Evolutionary conservation across 2,888 invertebrate species (phyloP).

Genomic region (Oeneis ivallda): DNA sequence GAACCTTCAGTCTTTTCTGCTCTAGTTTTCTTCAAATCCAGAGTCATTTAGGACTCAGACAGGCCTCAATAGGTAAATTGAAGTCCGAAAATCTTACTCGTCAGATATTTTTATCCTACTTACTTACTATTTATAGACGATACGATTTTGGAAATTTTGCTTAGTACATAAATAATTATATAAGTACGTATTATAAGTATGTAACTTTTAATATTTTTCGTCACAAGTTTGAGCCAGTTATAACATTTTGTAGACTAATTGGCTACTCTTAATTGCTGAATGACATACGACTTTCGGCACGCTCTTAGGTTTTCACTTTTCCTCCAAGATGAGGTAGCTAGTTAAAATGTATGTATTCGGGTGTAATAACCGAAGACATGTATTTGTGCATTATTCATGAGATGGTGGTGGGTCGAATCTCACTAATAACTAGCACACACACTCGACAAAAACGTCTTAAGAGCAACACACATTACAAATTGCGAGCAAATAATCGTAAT

Average conservation of each 20-base stretch:
- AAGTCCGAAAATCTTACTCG: no score
- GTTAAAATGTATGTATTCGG: conserved; percentile 65
- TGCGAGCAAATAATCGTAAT: background rate
- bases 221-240: background rate
- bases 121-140: no score
- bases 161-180: no score
- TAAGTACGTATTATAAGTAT: no score
- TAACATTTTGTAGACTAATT: conserved; percentile 7
- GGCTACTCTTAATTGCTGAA: conserved; percentile 25
- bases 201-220: background rate
- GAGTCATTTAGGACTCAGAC: no score
- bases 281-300: conserved; percentile 32
- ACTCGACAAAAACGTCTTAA: conserved; percentile 9
- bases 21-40: no score
- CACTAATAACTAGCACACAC: conserved; percentile 45
- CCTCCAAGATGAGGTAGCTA: conserved; percentile 42
- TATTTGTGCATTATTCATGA: conserved; percentile 65
- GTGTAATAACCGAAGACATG: conserved; percentile 68
- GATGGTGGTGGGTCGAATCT: conserved; percentile 50
- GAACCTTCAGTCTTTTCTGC: no score
- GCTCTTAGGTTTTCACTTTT: conserved; percentile 49
- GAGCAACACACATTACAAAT: conserved; percentile 9
- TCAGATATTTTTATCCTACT: no score
- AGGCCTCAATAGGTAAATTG: no score
- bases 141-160: no score